A percentile compares a stretch with the other conserved stretches of the same genome.
Conservation (phyloP, 1,140 invertebrate genomes). For the Pteromalus puparum region DNA sequence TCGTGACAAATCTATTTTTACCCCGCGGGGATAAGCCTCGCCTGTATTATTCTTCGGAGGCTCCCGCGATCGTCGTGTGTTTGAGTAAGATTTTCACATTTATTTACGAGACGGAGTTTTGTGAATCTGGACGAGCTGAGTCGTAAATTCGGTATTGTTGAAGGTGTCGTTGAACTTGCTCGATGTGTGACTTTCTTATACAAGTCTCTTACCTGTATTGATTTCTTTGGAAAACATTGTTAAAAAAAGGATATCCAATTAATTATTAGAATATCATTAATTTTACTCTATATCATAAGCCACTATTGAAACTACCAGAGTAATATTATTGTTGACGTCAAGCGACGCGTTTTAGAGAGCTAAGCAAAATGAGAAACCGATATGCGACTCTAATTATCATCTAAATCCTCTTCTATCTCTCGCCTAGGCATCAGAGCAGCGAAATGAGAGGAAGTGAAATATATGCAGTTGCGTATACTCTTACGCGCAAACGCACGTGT, state of each 20-base stretch:
- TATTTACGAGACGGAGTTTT: not conserved
- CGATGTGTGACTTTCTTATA: not conserved
- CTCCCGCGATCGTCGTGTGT: no score
- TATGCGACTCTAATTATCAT: not conserved
- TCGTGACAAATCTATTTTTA: slow-evolving; percentile 5
- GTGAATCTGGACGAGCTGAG: not conserved
- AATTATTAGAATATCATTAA: not conserved
- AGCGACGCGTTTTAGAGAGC: not conserved
- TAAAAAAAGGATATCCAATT: not conserved
- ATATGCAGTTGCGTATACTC: slow-evolving; percentile 6
- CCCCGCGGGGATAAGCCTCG: not conserved
- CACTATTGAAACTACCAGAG: no score
- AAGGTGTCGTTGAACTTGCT: not conserved
- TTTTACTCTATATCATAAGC: no score
- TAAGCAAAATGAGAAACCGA: not conserved
- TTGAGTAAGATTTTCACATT: not conserved
- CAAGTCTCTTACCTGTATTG: not conserved
- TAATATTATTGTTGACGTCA: not conserved
- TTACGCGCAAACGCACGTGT: slow-evolving; percentile 4
- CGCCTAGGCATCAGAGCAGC: not conserved
- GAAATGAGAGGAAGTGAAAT: slow-evolving; percentile 24
- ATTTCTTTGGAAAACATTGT: not conserved
- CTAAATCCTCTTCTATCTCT: not conserved
- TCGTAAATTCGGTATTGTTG: not conserved
- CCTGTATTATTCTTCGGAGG: not conserved